A percentile compares a stretch with the other conserved stretches of the same genome.
phyloP scores from a whole-genome alignment of 2,888 invertebrate genomes.

The Phorcus lineatus region DNA sequence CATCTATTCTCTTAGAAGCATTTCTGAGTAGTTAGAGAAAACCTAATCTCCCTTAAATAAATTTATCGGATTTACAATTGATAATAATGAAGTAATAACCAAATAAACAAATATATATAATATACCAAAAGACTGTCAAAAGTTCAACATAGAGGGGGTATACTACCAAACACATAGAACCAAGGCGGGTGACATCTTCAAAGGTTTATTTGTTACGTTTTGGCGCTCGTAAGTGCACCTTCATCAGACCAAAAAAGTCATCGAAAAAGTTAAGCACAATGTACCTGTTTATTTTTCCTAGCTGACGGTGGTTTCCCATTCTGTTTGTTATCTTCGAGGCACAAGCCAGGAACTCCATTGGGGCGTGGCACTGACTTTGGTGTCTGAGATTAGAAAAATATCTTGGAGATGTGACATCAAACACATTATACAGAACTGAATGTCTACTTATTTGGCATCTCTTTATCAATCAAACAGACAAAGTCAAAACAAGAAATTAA shows the following conservation, averaged over 20 bases:
- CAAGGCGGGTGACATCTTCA: no score
- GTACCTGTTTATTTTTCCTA: conserved; percentile 18
- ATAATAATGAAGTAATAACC: no score
- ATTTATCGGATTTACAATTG: no score
- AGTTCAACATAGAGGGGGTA: no score
- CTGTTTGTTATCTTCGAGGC: conserved; percentile 5
- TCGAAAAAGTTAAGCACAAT: no score
- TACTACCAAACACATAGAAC: no score
- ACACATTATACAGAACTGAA: neutral
- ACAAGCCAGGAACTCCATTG: conserved; percentile 27
- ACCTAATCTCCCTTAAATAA: neutral
- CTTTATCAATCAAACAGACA: neutral
- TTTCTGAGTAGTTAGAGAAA: neutral
- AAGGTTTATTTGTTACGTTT: no score
- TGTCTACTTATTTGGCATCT: neutral
- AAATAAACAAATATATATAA: no score
- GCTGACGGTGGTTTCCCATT: conserved; percentile 25
- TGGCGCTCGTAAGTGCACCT: no score
- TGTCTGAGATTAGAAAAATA: neutral
- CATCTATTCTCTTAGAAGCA: neutral
- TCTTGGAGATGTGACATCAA: neutral
- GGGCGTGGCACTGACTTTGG: conserved; percentile 6
- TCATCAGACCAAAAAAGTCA: no score
- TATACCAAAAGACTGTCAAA: no score
- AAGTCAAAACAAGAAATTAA: neutral